phyloP scores from a whole-genome alignment of 2,888 invertebrate species.

The Candidula unifasciata region DNA sequence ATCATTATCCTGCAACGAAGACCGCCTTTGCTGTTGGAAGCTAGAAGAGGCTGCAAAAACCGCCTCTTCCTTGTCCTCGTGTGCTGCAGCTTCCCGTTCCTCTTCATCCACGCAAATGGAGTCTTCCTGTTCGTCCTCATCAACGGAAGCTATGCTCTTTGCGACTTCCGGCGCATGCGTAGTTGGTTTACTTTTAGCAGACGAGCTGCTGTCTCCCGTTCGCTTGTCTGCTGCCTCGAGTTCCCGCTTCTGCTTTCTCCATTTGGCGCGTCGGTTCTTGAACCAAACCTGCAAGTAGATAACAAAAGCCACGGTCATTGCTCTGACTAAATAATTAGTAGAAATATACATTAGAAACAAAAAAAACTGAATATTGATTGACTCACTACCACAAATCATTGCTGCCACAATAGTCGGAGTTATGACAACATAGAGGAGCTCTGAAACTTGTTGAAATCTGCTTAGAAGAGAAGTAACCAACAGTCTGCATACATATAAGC shows the following conservation, averaged over 20 bases:
- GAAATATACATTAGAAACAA: too few relatives aligned
- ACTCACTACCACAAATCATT: too few relatives aligned
- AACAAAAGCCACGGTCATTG: neutral
- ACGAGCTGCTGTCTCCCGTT: constrained; percentile 12
- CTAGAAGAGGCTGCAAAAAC: constrained; percentile 2
- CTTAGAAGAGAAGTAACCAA: too few relatives aligned
- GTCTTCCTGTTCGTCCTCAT: constrained; percentile 44
- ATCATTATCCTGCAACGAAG: neutral
- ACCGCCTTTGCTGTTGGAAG: neutral
- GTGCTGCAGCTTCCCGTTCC: constrained; percentile 19
- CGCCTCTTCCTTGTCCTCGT: neutral
- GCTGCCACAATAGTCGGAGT: too few relatives aligned
- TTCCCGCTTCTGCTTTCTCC: constrained; percentile 95
- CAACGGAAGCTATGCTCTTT: neutral
- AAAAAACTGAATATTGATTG: too few relatives aligned
- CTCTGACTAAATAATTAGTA: neutral
- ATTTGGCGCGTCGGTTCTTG: constrained; percentile 95
- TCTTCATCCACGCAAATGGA: constrained; percentile 54
- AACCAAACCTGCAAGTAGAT: constrained; percentile 90
- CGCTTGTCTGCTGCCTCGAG: constrained; percentile 72
- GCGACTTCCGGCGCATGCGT: neutral
- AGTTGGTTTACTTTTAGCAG: neutral
- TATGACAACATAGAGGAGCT: too few relatives aligned
- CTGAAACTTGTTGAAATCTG: too few relatives aligned
- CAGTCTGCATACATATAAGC: too few relatives aligned